Evolutionary conservation across 2,888 invertebrate species (phyloP).

Genomic region (Drosophila lacicola): DNA sequence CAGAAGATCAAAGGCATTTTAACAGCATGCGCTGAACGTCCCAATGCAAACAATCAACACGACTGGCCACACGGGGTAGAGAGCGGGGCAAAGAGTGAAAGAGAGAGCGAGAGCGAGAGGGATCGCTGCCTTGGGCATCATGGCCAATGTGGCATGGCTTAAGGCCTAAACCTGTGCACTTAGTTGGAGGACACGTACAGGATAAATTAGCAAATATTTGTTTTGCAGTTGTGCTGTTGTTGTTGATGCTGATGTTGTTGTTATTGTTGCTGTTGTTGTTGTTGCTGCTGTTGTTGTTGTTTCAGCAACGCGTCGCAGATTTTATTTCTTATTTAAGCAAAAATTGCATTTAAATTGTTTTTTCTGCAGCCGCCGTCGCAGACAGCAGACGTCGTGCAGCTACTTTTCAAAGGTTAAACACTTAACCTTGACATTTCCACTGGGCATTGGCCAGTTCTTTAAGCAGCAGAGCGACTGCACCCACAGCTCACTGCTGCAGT

Average conservation of each 20-base stretch:
- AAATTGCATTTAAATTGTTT: constrained; percentile 82
- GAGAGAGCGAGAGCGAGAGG: constrained; percentile 7
- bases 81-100: constrained; percentile 11
- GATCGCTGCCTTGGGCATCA: constrained; percentile 41
- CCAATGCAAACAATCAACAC: constrained; percentile 81
- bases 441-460: constrained; percentile 36
- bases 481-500: constrained; percentile 2
- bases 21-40: constrained; percentile 70
- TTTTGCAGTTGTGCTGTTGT: constrained; percentile 56
- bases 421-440: constrained; percentile 79
- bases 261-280: constrained; percentile 7
- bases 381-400: constrained; percentile 45
- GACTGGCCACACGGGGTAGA: constrained; percentile 54
- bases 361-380: constrained; percentile 24
- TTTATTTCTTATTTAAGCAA: constrained; percentile 81
- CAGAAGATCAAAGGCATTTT: constrained; percentile 83
- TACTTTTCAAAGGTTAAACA: constrained; percentile 67
- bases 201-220: constrained; percentile 83
- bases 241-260: constrained; percentile 23
- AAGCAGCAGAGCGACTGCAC: not conserved
- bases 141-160: constrained; percentile 55
- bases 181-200: constrained; percentile 82
- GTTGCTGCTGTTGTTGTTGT: constrained; percentile 34
- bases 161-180: constrained; percentile 72
- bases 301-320: constrained; percentile 50